Evolutionary conservation across 2,113 vertebrate species (phyloP), one percentile per base, ranked within the genome.

Genomic region (Malurus elegans): DNA sequence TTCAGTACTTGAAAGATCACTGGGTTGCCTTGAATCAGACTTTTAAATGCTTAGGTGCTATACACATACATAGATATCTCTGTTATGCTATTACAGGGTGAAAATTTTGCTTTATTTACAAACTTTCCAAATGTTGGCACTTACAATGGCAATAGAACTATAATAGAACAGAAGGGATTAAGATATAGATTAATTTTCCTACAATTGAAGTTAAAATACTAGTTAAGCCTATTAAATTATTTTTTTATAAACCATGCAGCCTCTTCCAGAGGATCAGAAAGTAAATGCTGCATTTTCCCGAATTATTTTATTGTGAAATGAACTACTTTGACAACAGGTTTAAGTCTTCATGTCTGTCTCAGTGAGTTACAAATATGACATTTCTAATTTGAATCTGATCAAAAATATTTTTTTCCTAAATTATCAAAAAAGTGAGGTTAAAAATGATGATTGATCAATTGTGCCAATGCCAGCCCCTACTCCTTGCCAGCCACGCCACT

Each of bases 1-100:
- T 97, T 67, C 76, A 94, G 73, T 89, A 79, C 85, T 51, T 82
- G 90, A 90, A 97, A 96, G 79, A 97, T 96, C n/a, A 25, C 92
- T 92, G 67, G 38, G 79, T 91, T 97, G 81, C 92, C 90, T 74
- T 93, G 89, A 96, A 72, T 62, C 66, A 86, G 76, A 81, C 50
- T 62, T 86, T 95, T 83, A 93, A 95, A 81, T 79, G 44, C 14
- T 65, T 69, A 53, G 53, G 29, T 85, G 84, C 40, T 67, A 65
- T 69, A 53, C 40, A 18, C 58, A 20, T 5, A 75, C 58, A 20
- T 5, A 75, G 53, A 44, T 1, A 1, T 62, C 18, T 64, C 48
- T 88, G 8, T 65, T 62, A 56, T 88, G 31, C 38, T 74, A 42
- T 56, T 60, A 19, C 26, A 76, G 32, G 19, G 26, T 78, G 75